Conservation (phyloP, 1,140 invertebrate genomes). For the Neodiprion pinetum region DNA sequence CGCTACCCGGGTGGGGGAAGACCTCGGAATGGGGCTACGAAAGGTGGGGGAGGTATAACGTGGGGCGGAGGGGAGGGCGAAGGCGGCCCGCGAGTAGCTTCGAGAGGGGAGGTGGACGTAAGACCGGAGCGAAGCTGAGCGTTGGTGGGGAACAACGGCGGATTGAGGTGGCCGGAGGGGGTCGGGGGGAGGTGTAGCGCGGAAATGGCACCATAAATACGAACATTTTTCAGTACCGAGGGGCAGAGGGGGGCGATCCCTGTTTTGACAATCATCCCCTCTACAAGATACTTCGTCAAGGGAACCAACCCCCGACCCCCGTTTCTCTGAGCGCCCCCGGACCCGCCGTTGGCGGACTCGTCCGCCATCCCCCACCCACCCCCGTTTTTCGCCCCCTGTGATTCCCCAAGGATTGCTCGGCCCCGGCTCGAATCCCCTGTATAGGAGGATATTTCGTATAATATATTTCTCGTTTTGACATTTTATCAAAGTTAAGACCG, state of each 20-base stretch:
- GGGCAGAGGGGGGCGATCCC: slow-evolving; percentile 34
- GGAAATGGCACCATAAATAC: slow-evolving; percentile 60
- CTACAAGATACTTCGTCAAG: slow-evolving; percentile 1
- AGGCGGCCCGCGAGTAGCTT: not conserved
- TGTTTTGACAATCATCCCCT: slow-evolving; percentile 54
- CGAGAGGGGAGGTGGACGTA: slow-evolving; percentile 3
- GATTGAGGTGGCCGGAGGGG: slow-evolving; percentile 20
- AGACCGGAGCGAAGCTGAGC: not conserved
- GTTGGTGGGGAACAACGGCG: not conserved
- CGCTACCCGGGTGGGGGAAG: slow-evolving; percentile 20
- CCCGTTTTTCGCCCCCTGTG: slow-evolving; percentile 24
- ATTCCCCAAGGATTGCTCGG: slow-evolving; percentile 21
- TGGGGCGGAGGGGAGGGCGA: slow-evolving; percentile 11
- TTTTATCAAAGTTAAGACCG: slow-evolving; percentile 48
- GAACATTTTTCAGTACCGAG: slow-evolving; percentile 49
- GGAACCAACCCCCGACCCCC: slow-evolving; percentile 24
- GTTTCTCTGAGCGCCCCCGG: slow-evolving; percentile 8
- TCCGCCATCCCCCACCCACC: slow-evolving; percentile 2
- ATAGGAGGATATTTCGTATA: not conserved
- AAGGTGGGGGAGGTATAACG: not conserved
- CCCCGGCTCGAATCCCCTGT: no score
- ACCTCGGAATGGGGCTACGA: slow-evolving; percentile 27
- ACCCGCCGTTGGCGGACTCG: not conserved
- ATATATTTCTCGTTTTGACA: slow-evolving; percentile 43
- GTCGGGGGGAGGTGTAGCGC: slow-evolving; percentile 39